phyloP scores from a whole-genome alignment of 2,888 invertebrate species.

The Mechanitis mazaeus region DNA sequence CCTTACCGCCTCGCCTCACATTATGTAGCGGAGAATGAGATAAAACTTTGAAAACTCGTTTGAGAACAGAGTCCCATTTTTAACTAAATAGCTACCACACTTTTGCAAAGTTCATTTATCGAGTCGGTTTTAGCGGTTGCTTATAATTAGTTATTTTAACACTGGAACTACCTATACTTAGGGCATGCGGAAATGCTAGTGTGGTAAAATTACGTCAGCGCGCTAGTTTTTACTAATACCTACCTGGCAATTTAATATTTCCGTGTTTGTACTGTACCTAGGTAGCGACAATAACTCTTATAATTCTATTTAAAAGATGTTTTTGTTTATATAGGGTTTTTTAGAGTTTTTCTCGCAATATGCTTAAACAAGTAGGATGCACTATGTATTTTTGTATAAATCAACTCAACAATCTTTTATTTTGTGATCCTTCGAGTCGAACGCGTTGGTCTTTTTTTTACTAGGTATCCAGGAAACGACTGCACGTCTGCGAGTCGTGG shows the following conservation, averaged over 20 bases:
- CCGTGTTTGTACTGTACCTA: slow-evolving; percentile 57
- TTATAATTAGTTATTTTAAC: slow-evolving; percentile 18
- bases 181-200: slow-evolving; percentile 70
- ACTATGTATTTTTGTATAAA: not conserved
- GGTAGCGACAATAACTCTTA: slow-evolving; percentile 16
- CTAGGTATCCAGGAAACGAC: slow-evolving; percentile 12
- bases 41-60: slow-evolving; percentile 65
- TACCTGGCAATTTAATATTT: slow-evolving; percentile 50
- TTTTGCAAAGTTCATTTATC: slow-evolving; percentile 26
- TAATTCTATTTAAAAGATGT: not conserved
- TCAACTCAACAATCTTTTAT: slow-evolving; percentile 62
- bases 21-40: slow-evolving; percentile 57
- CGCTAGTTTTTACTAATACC: slow-evolving; percentile 68
- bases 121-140: not conserved
- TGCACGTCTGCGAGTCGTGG: slow-evolving; percentile 6
- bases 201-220: slow-evolving; percentile 67
- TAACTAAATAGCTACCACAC: slow-evolving; percentile 35
- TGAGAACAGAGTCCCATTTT: slow-evolving; percentile 60
- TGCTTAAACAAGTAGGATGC: not conserved
- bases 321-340: not conserved
- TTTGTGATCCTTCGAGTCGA: no score
- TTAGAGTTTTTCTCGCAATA: not conserved
- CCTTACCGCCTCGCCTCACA: slow-evolving; percentile 47
- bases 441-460: slow-evolving; percentile 5
- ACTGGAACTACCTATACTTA: slow-evolving; percentile 43